Conservation (phyloP, 2,797 vertebrate genomes). For the Holocentrus rufus region DNA sequence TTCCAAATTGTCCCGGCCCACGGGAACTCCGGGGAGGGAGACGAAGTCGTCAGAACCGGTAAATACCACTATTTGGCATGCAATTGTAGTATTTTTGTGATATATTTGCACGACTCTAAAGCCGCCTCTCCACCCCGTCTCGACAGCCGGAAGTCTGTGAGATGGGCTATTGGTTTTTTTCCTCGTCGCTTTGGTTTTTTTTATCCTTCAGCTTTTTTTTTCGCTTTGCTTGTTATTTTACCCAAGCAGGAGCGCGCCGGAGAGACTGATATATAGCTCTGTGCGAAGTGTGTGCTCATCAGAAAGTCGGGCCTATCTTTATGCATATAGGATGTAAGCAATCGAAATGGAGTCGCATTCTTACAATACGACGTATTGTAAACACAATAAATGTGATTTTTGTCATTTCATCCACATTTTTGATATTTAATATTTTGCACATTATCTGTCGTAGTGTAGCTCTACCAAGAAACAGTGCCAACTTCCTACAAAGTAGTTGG, state of each 20-base stretch:
- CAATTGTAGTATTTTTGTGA: slow-evolving; percentile 63
- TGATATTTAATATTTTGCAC: background rate
- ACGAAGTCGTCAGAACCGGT: slow-evolving; percentile 72
- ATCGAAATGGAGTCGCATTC: slow-evolving; percentile 69
- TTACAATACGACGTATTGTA: slow-evolving; percentile 41
- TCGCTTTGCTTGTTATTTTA: slow-evolving; percentile 69
- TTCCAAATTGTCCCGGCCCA: slow-evolving; percentile 48
- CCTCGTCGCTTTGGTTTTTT: slow-evolving; percentile 62
- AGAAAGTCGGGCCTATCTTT: slow-evolving; percentile 58
- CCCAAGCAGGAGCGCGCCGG: slow-evolving; percentile 55
- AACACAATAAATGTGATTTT: slow-evolving; percentile 28
- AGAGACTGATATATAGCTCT: slow-evolving; percentile 35
- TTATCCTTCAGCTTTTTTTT: slow-evolving; percentile 62
- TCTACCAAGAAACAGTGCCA: background rate
- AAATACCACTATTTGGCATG: slow-evolving; percentile 69
- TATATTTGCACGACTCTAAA: slow-evolving; percentile 70
- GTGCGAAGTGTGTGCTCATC: slow-evolving; percentile 56
- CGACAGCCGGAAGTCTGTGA: slow-evolving; percentile 85
- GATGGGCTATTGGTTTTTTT: slow-evolving; percentile 68
- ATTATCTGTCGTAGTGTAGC: background rate
- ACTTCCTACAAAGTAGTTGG: slow-evolving; percentile 13
- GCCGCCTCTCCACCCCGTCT: slow-evolving; percentile 71
- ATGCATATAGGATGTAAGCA: slow-evolving; percentile 33
- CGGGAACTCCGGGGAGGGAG: slow-evolving; percentile 64
- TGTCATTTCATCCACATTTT: slow-evolving; percentile 20